Percentiles rank a stretch among this genome's conserved stretches.
These are phyloP conservation scores for Microplitis demolitor DNA, from an alignment of 1,140 invertebrate species.

Conservation along the genomic window DNA sequence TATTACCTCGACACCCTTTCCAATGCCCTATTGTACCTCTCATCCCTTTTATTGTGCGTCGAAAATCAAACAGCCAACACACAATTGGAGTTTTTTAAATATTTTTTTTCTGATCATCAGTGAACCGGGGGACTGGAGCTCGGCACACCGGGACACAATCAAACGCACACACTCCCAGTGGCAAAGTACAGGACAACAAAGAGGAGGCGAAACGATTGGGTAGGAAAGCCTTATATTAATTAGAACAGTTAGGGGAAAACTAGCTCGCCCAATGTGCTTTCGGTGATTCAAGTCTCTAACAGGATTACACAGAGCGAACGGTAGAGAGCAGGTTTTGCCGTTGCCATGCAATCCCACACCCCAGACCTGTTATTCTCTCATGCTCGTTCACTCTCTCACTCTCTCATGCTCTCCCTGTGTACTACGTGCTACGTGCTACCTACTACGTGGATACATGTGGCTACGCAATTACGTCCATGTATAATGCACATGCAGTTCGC, in stretches of 20 bases:
- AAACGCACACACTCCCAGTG: background rate
- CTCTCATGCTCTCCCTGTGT: background rate
- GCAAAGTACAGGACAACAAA: background rate
- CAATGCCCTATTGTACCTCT: too few relatives aligned
- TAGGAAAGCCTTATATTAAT: conserved; percentile 45
- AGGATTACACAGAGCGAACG: conserved; percentile 37
- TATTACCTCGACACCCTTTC: too few relatives aligned
- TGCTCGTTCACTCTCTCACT: too few relatives aligned
- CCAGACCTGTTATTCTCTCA: too few relatives aligned
- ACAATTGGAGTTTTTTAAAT: background rate
- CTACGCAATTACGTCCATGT: conserved; percentile 34
- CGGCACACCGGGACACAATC: background rate
- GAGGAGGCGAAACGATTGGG: background rate
- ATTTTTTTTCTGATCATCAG: background rate
- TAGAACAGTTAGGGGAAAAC: conserved; percentile 45
- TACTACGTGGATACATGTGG: conserved; percentile 26
- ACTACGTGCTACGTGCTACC: background rate
- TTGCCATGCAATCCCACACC: conserved; percentile 38
- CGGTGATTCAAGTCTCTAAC: conserved; percentile 46
- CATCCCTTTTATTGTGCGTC: too few relatives aligned
- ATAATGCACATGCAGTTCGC: conserved; percentile 27
- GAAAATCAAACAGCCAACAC: too few relatives aligned
- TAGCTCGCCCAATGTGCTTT: conserved; percentile 38
- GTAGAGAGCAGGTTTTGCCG: conserved; percentile 33
- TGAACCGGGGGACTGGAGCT: background rate